These are phyloP conservation scores for Eumacrocentrus americanus DNA, from an alignment of 2,888 invertebrate genomes.

Conservation along the genomic window DNA sequence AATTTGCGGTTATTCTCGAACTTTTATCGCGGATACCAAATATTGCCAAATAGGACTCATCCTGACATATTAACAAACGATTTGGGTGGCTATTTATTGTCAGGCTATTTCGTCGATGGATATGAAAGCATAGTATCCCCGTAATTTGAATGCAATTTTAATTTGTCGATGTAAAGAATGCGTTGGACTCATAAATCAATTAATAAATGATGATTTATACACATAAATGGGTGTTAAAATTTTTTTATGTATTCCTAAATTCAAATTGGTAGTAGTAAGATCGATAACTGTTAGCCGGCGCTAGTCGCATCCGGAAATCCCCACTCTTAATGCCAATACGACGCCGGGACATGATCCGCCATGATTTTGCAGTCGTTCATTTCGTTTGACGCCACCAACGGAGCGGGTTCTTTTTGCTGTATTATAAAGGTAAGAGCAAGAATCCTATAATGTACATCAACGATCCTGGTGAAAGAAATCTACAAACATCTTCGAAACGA, in stretches of 20 bases:
- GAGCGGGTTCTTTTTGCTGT: not conserved
- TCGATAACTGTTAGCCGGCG: not conserved
- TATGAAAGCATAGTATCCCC: not conserved
- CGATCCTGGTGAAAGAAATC: not conserved
- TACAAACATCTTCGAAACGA: conserved; percentile 8
- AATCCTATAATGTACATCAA: too few species aligned
- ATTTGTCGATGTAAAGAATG: not conserved
- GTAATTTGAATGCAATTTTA: not conserved
- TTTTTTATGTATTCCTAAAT: too few species aligned
- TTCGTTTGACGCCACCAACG: not conserved
- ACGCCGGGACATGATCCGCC: not conserved
- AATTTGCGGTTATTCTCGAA: conserved; percentile 82
- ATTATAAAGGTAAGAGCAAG: not conserved
- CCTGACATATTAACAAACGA: conserved; percentile 91
- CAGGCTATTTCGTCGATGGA: conserved; percentile 66
- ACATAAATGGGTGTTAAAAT: too few species aligned
- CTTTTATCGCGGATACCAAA: conserved; percentile 90
- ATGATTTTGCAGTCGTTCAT: not conserved
- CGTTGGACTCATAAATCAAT: not conserved
- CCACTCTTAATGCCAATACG: not conserved
- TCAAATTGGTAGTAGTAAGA: too few species aligned
- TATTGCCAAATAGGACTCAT: conserved; percentile 89
- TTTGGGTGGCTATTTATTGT: conserved; percentile 86
- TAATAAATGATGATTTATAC: not conserved
- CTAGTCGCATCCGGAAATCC: too few species aligned